Evolutionary conservation across 2,888 invertebrate genomes (phyloP).

Genomic region (Drosophila mettleri): DNA sequence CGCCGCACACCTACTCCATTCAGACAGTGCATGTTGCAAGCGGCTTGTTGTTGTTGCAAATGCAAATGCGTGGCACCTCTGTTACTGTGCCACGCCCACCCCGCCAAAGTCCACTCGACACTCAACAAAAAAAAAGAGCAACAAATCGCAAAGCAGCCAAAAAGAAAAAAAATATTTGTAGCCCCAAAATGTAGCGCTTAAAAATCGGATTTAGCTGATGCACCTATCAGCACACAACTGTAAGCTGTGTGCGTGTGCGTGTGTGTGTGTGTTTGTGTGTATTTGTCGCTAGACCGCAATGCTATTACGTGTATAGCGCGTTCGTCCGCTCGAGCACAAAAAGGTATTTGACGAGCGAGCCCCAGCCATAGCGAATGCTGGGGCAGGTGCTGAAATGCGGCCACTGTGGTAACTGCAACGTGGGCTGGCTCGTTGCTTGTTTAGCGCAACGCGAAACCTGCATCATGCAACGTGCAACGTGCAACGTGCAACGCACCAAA

Average conservation of each 20-base stretch:
- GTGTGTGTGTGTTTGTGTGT: constrained; percentile 23
- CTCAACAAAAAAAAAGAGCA: constrained; percentile 4
- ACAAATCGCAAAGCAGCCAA: background rate
- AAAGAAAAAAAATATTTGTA: constrained; percentile 17
- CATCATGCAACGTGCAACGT: constrained; percentile 14
- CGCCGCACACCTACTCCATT: background rate
- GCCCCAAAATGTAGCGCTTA: constrained; percentile 45
- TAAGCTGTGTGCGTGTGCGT: constrained; percentile 3
- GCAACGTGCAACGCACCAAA: constrained; percentile 51
- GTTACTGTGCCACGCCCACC: background rate
- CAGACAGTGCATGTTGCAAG: constrained; percentile 21
- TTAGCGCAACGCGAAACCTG: constrained; percentile 35
- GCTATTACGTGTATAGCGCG: constrained; percentile 73
- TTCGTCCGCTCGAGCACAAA: constrained; percentile 39
- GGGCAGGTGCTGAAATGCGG: constrained; percentile 64
- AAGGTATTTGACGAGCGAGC: constrained; percentile 33
- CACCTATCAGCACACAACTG: constrained; percentile 45
- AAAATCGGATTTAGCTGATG: constrained; percentile 72
- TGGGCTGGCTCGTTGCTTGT: constrained; percentile 4
- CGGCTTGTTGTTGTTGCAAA: constrained; percentile 28
- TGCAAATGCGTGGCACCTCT: constrained; percentile 35
- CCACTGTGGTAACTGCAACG: constrained; percentile 58
- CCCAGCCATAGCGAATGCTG: constrained; percentile 13
- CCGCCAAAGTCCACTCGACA: background rate
- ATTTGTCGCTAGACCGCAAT: constrained; percentile 69